Percentiles rank a stretch among this genome's conserved stretches.
Evolutionary conservation across 2,888 invertebrate genomes (phyloP).

Genomic region (Cantharis lateralis): DNA sequence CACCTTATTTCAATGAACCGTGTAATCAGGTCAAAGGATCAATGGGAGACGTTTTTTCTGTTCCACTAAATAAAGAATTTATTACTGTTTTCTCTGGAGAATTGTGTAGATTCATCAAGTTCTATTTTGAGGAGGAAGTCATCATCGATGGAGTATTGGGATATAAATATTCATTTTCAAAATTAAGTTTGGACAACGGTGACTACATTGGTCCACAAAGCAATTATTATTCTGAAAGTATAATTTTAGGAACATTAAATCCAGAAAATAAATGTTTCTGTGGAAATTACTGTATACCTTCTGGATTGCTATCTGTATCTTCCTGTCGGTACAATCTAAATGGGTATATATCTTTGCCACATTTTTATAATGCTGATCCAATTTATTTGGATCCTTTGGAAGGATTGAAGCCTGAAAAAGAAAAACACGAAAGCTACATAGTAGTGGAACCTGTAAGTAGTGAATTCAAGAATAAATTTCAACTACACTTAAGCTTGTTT

Average conservation of each 20-base stretch:
- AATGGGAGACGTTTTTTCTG: constrained; percentile 80
- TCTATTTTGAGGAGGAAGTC: constrained; percentile 66
- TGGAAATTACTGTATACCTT: constrained; percentile 68
- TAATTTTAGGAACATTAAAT: constrained; percentile 58
- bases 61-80: constrained; percentile 61
- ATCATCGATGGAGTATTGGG: constrained; percentile 64
- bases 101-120: constrained; percentile 70
- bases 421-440: constrained; percentile 73
- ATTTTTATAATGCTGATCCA: constrained; percentile 75
- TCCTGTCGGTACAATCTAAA: constrained; percentile 77
- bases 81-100: constrained; percentile 74
- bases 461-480: no score
- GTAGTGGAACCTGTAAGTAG: constrained; percentile 69
- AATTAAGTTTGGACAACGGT: constrained; percentile 71
- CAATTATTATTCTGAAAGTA: no score
- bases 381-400: constrained; percentile 63
- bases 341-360: constrained; percentile 78
- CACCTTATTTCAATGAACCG: constrained; percentile 58
- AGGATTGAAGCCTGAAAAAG: constrained; percentile 69
- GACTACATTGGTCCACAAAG: constrained; percentile 15
- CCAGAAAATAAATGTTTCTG: constrained; percentile 70
- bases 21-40: constrained; percentile 72
- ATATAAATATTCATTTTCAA: constrained; percentile 68
- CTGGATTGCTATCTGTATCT: constrained; percentile 73
- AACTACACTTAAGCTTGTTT: no score